Conservation (phyloP, 2,797 vertebrate genomes). For the Mionectes olivaceus region DNA sequence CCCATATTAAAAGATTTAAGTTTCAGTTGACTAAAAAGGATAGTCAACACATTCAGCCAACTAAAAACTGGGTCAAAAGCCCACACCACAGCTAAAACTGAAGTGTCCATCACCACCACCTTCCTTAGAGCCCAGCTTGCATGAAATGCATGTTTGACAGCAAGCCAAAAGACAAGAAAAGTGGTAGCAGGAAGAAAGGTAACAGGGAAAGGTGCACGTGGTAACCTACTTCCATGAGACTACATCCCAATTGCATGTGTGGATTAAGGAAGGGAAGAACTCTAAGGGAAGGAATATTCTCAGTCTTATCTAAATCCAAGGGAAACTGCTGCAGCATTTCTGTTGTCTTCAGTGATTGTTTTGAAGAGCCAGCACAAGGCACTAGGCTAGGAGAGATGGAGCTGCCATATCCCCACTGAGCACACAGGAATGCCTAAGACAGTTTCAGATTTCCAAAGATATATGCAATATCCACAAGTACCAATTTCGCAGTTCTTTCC, state of each 20-base stretch:
- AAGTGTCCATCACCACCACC: neutral
- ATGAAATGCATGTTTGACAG: neutral
- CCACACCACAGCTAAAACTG: neutral
- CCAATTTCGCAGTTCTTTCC: constrained; percentile 95
- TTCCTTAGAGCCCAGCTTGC: neutral
- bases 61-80: neutral
- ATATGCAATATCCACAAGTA: constrained; percentile 45
- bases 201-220: neutral
- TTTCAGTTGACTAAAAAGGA: neutral
- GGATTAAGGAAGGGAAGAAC: neutral
- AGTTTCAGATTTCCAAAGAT: neutral
- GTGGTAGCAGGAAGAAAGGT: neutral
- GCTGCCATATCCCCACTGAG: neutral
- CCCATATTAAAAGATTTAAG: neutral
- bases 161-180: neutral
- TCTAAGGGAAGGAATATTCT: neutral
- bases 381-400: neutral
- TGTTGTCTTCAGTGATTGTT: neutral
- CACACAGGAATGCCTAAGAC: neutral
- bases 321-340: neutral
- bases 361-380: neutral
- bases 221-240: neutral
- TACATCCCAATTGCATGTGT: fast-evolving
- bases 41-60: neutral
- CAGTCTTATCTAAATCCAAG: neutral